A percentile compares a stretch with the other conserved stretches of the same genome.
Conservation (phyloP, 2,113 vertebrate genomes). For the Zosterops hypoxanthus region DNA sequence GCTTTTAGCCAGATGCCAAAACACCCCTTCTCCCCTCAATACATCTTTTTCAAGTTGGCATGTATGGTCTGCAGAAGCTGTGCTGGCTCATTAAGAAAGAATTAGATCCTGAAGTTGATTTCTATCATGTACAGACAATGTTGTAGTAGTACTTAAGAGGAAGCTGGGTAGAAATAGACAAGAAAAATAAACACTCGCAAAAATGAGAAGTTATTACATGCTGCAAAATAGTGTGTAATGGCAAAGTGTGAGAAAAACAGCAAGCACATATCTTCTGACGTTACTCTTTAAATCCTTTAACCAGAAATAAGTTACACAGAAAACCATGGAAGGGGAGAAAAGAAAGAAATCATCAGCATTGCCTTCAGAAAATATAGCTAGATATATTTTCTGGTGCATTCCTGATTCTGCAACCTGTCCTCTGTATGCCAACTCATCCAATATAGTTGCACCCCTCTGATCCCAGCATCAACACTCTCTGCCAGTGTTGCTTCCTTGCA, state of each 20-base stretch:
- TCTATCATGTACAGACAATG: not conserved
- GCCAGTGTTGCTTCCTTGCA: not conserved
- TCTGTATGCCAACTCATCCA: not conserved
- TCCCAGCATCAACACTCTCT: not conserved
- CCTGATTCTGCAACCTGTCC: not conserved
- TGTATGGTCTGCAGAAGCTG: not conserved
- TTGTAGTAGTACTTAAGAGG: not conserved
- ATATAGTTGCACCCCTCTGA: not conserved
- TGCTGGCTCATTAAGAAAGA: not conserved
- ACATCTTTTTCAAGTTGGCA: not conserved
- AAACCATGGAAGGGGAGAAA: not conserved
- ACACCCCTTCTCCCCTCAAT: not conserved
- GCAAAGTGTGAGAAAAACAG: not conserved
- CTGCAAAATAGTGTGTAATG: not conserved
- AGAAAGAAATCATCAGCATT: not conserved
- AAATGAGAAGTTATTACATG: not conserved
- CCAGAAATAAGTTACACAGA: not conserved
- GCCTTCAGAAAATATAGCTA: not conserved
- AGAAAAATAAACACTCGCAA: not conserved
- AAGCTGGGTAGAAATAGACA: not conserved
- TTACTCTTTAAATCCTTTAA: not conserved
- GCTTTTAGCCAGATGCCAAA: not conserved
- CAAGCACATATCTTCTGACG: not conserved
- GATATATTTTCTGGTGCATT: not conserved
- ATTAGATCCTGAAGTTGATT: not conserved